These are phyloP conservation scores for Orthonevra nobilis DNA, from an alignment of 2,888 invertebrate species.

Conservation along the genomic window DNA sequence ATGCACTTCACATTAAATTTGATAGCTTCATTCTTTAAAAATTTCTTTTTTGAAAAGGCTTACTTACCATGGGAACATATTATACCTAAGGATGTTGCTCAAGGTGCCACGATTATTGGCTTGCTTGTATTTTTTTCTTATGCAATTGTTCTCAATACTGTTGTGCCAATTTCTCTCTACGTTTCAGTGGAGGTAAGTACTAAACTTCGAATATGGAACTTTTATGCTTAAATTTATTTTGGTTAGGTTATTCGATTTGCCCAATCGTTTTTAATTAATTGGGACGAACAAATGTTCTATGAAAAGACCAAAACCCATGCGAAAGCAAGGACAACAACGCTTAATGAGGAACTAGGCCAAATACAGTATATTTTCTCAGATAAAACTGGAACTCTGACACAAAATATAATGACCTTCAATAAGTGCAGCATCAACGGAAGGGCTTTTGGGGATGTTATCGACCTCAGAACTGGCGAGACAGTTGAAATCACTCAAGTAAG, in stretches of 20 bases:
- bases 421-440: constrained; percentile 97
- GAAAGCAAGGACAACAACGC: constrained; percentile 97
- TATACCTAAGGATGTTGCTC: constrained; percentile 90
- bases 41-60: no score
- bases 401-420: constrained; percentile 99
- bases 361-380: constrained; percentile 99
- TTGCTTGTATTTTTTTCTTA: constrained; percentile 99
- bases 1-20: constrained; percentile 4
- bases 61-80: constrained; percentile 97
- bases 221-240: not conserved
- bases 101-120: constrained; percentile 95
- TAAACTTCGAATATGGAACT: not conserved
- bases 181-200: constrained; percentile 93
- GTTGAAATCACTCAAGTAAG: constrained; percentile 92
- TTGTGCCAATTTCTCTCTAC: constrained; percentile 99
- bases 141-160: constrained; percentile 99
- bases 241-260: constrained; percentile 94
- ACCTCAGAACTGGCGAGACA: constrained; percentile 92
- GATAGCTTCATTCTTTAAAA: not conserved
- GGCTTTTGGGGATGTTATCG: constrained; percentile 94
- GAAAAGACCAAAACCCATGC: constrained; percentile 94
- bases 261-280: constrained; percentile 99
- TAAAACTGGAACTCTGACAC: constrained; percentile 99
- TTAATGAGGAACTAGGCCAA: constrained; percentile 99
- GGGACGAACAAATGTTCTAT: constrained; percentile 99